A percentile compares a stretch with the other conserved stretches of the same genome.
Conservation (phyloP, 1,140 invertebrate species). For the Papilio dardanus region DNA sequence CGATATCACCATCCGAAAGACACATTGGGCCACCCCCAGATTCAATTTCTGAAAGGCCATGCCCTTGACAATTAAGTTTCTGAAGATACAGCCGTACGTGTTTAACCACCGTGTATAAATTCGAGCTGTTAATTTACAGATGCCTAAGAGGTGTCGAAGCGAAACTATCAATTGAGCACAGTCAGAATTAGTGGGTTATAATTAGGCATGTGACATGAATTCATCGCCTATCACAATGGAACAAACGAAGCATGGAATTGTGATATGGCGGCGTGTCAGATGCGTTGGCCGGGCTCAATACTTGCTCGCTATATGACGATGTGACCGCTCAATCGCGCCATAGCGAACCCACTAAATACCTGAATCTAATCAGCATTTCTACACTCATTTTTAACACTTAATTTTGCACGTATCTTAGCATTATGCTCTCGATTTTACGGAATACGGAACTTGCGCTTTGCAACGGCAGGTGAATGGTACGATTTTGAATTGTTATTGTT, state of each 20-base stretch:
- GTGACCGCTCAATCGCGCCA: conserved; percentile 75
- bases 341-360: conserved; percentile 71
- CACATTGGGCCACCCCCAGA: too few species aligned
- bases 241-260: conserved; percentile 77
- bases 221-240: conserved; percentile 71
- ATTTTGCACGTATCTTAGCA: conserved; percentile 80
- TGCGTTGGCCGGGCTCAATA: conserved; percentile 58
- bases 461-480: conserved; percentile 16
- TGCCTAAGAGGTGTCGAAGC: conserved; percentile 36
- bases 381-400: conserved; percentile 82
- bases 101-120: not conserved
- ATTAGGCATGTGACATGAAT: conserved; percentile 80
- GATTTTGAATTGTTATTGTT: not conserved
- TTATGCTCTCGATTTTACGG: conserved; percentile 74
- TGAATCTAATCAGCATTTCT: conserved; percentile 80
- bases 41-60: not conserved
- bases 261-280: conserved; percentile 74
- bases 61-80: not conserved
- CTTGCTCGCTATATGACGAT: conserved; percentile 55
- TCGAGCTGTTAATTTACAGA: conserved; percentile 9
- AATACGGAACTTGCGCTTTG: conserved; percentile 32
- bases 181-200: conserved; percentile 71
- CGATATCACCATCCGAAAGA: too few species aligned
- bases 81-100: not conserved
- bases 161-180: conserved; percentile 66